phyloP scores from a whole-genome alignment of 2,113 vertebrate genomes.

The Thamnophis sirtalis region DNA sequence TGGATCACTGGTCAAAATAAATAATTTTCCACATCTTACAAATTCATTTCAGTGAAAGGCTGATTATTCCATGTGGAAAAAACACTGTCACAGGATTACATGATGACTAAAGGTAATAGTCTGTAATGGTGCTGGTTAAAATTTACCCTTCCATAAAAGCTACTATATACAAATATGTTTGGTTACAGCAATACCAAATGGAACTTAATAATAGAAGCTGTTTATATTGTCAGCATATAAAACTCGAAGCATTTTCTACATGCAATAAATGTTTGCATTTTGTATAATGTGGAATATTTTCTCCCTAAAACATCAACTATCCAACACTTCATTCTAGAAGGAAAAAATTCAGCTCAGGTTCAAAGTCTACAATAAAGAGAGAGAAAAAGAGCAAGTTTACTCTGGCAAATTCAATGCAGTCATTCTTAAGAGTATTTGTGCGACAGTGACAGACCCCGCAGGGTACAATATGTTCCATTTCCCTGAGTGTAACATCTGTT shows the following conservation, averaged over 20 bases:
- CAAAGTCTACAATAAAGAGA: background rate
- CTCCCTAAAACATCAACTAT: background rate
- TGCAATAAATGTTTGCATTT: background rate
- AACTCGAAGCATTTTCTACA: background rate
- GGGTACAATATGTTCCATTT: conserved; percentile 15
- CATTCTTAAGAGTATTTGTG: conserved; percentile 9
- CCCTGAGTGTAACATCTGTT: conserved; percentile 15
- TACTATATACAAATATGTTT: background rate
- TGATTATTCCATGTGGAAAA: background rate
- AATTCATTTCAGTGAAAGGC: background rate
- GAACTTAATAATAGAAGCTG: background rate
- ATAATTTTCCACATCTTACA: background rate
- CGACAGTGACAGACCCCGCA: conserved; percentile 11
- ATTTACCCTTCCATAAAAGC: background rate
- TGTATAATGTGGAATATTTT: background rate
- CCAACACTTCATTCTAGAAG: background rate
- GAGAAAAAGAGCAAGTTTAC: background rate
- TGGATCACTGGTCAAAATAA: background rate
- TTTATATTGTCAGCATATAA: background rate
- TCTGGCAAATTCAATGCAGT: background rate
- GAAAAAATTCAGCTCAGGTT: background rate
- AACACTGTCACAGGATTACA: background rate
- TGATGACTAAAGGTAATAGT: background rate
- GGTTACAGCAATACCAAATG: background rate
- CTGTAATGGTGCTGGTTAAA: background rate